Evolutionary conservation across 2,888 invertebrate species (phyloP), one percentile per base, ranked within the genome.

Genomic region (Cordilura impudica): DNA sequence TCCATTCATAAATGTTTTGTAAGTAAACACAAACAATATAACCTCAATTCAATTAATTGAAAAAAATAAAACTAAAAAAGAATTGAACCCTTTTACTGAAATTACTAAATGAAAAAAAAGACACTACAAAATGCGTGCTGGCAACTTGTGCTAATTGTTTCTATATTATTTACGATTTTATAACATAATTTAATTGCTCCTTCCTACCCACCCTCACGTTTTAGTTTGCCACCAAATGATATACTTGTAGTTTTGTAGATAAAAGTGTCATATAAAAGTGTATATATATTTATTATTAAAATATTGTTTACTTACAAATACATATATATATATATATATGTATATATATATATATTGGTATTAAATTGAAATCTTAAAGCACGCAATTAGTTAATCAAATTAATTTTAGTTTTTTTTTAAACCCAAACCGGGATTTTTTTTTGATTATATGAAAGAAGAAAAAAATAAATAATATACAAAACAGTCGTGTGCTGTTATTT

Each of bases 371-470:
- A 76, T 76, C 69, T 70, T 31, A 63, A 49, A 87, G 86, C 87
- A 87, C 85, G 87, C 88, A 87, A 88, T 87, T 88, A 87, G 87
- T 87, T 87, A 88, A 88, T 87, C 86, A 88, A 87, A 88, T 86
- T 87, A 83, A 70, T 79, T 69, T 21, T 29, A 54, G 18, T 29
- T 29, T 54, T 54, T 7, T 51, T n/a, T 51, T n/a, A 23, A 47
- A 23, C 51, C 6, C 10, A 23, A 47, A 56, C 14, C 7, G 1
- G 12, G 31, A 26, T 60, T 60, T 35, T n/a, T n/a, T 56, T 29
- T 1, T 6, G 4, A 19, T 12, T 1, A 23, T 26, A 18, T 4
- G n/a, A n/a, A n/a, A n/a, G n/a, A n/a, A n/a, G n/a, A n/a, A n/a
- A 26, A 39, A 49, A 66, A 5, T 47, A 29, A 10, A 58, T 39